Evolutionary conservation across 1,140 invertebrate species (phyloP).

Genomic region (Solen grandis): DNA sequence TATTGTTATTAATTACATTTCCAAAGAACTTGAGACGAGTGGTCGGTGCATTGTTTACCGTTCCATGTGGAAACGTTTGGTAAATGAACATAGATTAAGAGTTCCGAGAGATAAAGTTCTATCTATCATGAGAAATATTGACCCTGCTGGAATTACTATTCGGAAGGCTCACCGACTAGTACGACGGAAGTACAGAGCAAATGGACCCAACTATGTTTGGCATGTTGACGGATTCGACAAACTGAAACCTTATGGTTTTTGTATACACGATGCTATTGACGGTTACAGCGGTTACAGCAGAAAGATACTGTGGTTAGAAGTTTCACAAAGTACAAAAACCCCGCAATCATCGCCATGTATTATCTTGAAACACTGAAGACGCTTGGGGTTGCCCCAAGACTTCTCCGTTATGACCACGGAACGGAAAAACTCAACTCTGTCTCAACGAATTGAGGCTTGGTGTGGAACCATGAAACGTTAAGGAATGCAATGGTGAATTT

Average conservation of each 20-base stretch:
- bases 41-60: not conserved
- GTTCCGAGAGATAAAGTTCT: not conserved
- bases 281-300: conserved; percentile 20
- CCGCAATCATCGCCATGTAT: not conserved
- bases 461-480: not conserved
- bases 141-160: conserved; percentile 4
- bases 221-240: conserved; percentile 26
- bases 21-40: not conserved
- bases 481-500: not conserved
- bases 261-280: conserved; percentile 4
- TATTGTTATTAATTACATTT: not conserved
- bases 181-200: not conserved
- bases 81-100: not conserved
- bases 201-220: conserved; percentile 12
- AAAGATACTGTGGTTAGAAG: conserved; percentile 14
- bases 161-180: not conserved
- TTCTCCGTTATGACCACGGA: conserved; percentile 13
- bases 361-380: not conserved
- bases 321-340: not conserved
- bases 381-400: conserved; percentile 6
- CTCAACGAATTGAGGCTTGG: not conserved
- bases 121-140: conserved; percentile 1
- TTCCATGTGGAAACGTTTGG: not conserved
- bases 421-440: conserved; percentile 18
- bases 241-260: conserved; percentile 21